Conservation (phyloP, 92 coral and sea anemone genomes). For the Phenganax marumi region DNA sequence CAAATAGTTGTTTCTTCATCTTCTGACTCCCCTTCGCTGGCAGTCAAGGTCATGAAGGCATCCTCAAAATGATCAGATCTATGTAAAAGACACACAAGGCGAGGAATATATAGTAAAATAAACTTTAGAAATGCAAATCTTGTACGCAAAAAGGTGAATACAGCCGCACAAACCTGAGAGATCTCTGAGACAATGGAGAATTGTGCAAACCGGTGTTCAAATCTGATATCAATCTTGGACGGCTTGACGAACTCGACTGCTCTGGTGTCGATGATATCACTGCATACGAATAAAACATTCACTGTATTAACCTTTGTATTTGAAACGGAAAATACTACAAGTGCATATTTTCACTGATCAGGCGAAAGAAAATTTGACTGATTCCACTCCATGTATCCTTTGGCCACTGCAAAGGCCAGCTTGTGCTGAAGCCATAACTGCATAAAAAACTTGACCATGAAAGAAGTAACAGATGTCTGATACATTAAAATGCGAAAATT, state of each 20-base stretch:
- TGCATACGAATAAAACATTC: not conserved
- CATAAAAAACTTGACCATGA: too few species aligned
- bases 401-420: too few species aligned
- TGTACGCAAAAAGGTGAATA: too few species aligned
- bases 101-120: not conserved
- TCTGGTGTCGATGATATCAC: not conserved
- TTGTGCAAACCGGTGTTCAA: not conserved
- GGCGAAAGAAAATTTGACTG: too few species aligned
- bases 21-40: not conserved
- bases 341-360: too few species aligned
- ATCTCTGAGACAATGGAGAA: not conserved
- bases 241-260: not conserved
- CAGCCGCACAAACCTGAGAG: slow-evolving; percentile 2
- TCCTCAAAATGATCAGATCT: not conserved
- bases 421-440: too few species aligned
- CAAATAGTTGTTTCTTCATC: not conserved
- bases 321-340: too few species aligned
- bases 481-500: not conserved
- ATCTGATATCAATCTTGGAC: not conserved
- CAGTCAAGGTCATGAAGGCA: not conserved
- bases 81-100: not conserved
- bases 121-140: too few species aligned
- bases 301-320: too few species aligned
- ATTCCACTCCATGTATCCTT: too few species aligned
- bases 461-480: too few species aligned